These are phyloP conservation scores for Tenrec ecaudatus DNA, from an alignment of 2,113 vertebrate genomes.

Conservation along the genomic window DNA sequence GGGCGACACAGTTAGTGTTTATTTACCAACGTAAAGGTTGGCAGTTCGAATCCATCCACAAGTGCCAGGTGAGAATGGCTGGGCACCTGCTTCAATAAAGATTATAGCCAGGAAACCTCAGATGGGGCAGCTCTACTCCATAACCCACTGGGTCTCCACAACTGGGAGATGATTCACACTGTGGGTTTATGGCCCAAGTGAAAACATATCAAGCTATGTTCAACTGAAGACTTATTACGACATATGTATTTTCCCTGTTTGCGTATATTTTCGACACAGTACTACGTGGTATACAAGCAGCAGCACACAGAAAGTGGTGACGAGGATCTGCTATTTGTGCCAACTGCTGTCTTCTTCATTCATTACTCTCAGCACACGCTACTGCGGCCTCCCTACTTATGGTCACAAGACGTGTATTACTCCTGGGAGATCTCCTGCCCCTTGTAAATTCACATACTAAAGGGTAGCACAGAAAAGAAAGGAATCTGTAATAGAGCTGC, in stretches of 20 bases:
- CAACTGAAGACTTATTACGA: too few relatives aligned
- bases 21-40: not conserved
- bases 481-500: conserved; percentile 71
- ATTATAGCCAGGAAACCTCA: not conserved
- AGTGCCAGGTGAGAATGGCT: not conserved
- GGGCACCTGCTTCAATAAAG: not conserved
- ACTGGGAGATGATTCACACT: not conserved
- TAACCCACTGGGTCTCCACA: not conserved
- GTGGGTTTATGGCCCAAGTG: not conserved
- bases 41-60: not conserved
- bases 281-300: not conserved
- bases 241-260: too few relatives aligned
- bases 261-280: not conserved
- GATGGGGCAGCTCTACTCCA: not conserved
- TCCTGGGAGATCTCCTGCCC: conserved; percentile 72
- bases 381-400: conserved; percentile 34
- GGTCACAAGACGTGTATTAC: conserved; percentile 73
- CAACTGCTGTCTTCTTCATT: conserved; percentile 46
- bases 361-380: conserved; percentile 61
- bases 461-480: conserved; percentile 64
- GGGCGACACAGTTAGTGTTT: not conserved
- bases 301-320: not conserved
- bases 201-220: too few relatives aligned
- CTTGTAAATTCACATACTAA: conserved; percentile 77
- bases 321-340: conserved; percentile 34